Conservation (phyloP, 2,113 vertebrate species). For the Promerops cafer region DNA sequence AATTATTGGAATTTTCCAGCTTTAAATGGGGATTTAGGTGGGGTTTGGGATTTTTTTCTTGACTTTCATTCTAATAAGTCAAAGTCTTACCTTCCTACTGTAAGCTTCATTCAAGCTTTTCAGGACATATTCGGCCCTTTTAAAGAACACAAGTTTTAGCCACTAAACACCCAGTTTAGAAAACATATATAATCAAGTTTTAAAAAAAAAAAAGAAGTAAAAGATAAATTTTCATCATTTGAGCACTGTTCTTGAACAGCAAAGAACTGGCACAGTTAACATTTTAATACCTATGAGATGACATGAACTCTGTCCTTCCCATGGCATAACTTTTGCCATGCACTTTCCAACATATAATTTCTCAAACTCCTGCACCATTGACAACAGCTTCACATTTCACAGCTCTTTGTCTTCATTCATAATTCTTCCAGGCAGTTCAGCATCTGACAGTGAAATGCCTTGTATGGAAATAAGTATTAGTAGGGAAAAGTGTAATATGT, state of each 20-base stretch:
- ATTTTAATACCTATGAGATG: not conserved
- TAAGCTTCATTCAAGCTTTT: not conserved
- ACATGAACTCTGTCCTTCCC: not conserved
- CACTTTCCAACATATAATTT: not conserved
- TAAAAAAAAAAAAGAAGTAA: not conserved
- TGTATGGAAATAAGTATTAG: not conserved
- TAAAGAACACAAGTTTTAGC: not conserved
- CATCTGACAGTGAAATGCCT: not conserved
- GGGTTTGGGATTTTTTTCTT: accelerated
- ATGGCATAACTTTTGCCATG: not conserved
- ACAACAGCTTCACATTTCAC: not conserved
- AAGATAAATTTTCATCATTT: not conserved
- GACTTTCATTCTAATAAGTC: not conserved
- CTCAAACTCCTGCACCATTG: not conserved
- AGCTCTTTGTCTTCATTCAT: not conserved
- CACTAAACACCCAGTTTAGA: not conserved
- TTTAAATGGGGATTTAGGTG: not conserved
- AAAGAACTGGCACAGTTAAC: not conserved
- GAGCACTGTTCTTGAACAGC: not conserved
- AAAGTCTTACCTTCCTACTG: not conserved
- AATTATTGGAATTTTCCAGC: not conserved
- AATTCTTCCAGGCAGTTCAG: not conserved
- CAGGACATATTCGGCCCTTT: not conserved
- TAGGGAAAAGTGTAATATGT: not conserved
- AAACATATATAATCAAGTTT: not conserved